Evolutionary conservation across 2,888 invertebrate genomes (phyloP).

Genomic region (Drosophila flavopinicola): DNA sequence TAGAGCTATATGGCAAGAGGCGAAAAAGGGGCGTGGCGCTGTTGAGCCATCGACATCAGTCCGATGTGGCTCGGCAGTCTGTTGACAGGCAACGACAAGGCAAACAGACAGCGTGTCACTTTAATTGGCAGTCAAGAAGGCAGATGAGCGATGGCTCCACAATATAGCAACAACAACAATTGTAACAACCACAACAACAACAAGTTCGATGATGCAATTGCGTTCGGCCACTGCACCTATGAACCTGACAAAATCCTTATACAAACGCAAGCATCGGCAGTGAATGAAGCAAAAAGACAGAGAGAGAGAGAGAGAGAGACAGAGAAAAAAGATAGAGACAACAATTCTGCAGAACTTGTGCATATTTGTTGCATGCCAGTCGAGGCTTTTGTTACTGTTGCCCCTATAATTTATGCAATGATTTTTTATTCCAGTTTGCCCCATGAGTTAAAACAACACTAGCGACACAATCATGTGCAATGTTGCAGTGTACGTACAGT

Average conservation of each 20-base stretch:
- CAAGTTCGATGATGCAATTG: slow-evolving; percentile 37
- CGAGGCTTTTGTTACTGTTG: slow-evolving; percentile 31
- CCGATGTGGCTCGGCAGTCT: slow-evolving; percentile 36
- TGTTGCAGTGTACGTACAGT: too few relatives aligned
- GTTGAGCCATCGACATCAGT: slow-evolving; percentile 18
- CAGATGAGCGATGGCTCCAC: slow-evolving; percentile 38
- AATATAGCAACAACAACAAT: slow-evolving; percentile 9
- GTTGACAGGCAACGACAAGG: slow-evolving; percentile 64
- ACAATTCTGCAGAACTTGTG: slow-evolving; percentile 43
- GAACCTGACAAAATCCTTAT: slow-evolving; percentile 8
- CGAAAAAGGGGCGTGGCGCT: not conserved
- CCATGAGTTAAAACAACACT: slow-evolving; percentile 47
- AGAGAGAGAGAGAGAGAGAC: not conserved
- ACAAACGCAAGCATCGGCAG: not conserved
- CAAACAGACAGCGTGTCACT: slow-evolving; percentile 64
- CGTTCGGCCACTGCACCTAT: slow-evolving; percentile 17
- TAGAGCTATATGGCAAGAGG: not conserved
- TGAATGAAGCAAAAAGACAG: not conserved
- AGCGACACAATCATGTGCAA: slow-evolving; percentile 36
- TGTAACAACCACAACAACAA: slow-evolving; percentile 3
- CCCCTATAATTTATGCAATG: slow-evolving; percentile 65
- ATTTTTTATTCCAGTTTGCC: slow-evolving; percentile 53
- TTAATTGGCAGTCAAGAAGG: slow-evolving; percentile 67
- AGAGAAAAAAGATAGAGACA: not conserved
- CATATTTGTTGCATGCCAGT: slow-evolving; percentile 63